Evolutionary conservation across 2,797 vertebrate species (phyloP), one percentile per base, ranked within the genome.

Genomic region (Phoxinus dragarum): DNA sequence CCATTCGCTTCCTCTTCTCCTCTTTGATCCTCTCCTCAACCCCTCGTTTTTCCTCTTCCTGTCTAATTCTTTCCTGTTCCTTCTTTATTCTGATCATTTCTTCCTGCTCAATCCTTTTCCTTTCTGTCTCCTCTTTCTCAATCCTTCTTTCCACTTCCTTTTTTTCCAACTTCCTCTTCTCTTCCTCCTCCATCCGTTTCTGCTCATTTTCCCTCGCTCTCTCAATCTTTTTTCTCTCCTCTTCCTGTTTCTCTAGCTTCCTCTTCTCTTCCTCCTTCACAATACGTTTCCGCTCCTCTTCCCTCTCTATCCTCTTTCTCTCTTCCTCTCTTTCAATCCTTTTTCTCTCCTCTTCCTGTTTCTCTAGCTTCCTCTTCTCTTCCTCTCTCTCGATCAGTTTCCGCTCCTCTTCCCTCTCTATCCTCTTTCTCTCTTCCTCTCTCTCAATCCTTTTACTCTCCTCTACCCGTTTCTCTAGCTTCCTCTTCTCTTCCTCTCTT

Each of bases 1-100:
- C 23, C 38, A 59, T 64, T 74, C 21, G 71, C 56, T 61, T 71
- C 73, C 16, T 17, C 61, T 86, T 83, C 34, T 88, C 86, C 64
- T 87, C 78, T 47, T 38, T 64, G 11, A 40, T 66, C 40, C 19
- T 86, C 16, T 61, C 74, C 8, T 87, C 86, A 16, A 44, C n/a
- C 10, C 23, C 47, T 23, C 19, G 79, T 14, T 64, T 77, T 76
- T 79, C 74, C 61, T 87, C 74, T 27, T 68, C 66, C 23, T 67
- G 21, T 47, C 40, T 80, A 21, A n/a, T 52, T 44, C 12, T 66
- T 38, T 88, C 68, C 42, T 78, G 47, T 69, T 89, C 49, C 44
- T 67, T 79, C 54, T 44, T 76, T 11, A 74, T 5, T 38, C 54
- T 80, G 66, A 34, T 66, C 4, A 81, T 66, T 59, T 88, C 52